Evolutionary conservation across 2,888 invertebrate genomes (phyloP).

Genomic region (Ommatoiulus sabulosus): DNA sequence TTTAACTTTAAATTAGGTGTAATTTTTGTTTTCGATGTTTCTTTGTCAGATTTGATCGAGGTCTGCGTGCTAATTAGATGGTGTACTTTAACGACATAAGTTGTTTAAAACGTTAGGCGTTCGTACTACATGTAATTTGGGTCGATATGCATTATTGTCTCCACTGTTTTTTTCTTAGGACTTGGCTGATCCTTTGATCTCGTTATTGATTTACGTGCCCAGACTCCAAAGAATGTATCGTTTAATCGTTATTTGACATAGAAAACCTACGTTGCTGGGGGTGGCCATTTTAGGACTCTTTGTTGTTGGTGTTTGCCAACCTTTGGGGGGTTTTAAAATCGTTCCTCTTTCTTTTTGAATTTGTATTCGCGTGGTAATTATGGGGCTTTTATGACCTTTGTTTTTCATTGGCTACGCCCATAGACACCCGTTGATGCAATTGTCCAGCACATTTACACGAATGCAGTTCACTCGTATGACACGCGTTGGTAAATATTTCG

Average conservation of each 20-base stretch:
- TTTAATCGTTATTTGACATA: constrained; percentile 12
- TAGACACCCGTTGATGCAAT: neutral
- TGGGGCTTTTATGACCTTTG: neutral
- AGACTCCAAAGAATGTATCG: neutral
- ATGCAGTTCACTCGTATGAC: neutral
- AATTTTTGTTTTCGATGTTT: too few species aligned
- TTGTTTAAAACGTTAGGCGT: too few species aligned
- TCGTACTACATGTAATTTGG: too few species aligned
- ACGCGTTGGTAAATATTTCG: neutral
- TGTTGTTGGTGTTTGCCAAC: too few species aligned
- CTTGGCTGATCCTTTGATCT: too few species aligned
- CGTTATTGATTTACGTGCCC: too few species aligned
- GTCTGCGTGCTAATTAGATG: too few species aligned
- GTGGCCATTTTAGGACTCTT: neutral
- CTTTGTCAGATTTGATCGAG: too few species aligned
- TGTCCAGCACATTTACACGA: neutral
- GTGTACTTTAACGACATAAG: too few species aligned
- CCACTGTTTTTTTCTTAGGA: too few species aligned
- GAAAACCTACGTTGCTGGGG: neutral
- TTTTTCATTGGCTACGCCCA: neutral
- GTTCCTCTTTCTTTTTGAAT: neutral
- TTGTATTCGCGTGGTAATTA: neutral
- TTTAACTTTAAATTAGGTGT: too few species aligned
- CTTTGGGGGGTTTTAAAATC: neutral
- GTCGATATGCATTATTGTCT: too few species aligned